Conservation (phyloP, 2,888 invertebrate genomes). For the Falcaria lacertinaria region DNA sequence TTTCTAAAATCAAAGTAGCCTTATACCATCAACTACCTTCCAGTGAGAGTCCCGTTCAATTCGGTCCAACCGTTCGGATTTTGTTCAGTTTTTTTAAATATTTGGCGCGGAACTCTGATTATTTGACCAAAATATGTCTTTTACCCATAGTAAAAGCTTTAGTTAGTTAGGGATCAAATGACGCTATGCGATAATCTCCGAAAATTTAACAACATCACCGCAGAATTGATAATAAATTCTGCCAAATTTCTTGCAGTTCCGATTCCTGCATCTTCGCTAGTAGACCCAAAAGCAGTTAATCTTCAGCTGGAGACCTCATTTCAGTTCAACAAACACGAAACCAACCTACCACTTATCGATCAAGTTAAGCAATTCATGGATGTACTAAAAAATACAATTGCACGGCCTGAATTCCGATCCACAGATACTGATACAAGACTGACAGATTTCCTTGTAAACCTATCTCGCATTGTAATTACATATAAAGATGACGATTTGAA, state of each 20-base stretch:
- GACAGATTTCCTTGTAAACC: not conserved
- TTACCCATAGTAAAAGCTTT: too few species aligned
- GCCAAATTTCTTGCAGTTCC: not conserved
- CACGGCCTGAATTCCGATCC: not conserved
- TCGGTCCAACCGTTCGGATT: too few species aligned
- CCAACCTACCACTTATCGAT: not conserved
- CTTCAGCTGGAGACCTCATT: not conserved
- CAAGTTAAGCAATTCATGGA: not conserved
- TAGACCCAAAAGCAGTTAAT: not conserved
- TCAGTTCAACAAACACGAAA: not conserved
- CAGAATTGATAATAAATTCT: too few species aligned
- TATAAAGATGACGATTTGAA: not conserved
- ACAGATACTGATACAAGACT: not conserved
- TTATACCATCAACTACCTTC: too few species aligned
- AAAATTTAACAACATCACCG: too few species aligned
- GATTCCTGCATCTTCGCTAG: not conserved
- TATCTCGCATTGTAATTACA: not conserved
- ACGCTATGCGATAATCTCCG: too few species aligned
- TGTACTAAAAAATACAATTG: not conserved
- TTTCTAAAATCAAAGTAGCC: too few species aligned
- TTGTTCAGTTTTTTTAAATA: too few species aligned
- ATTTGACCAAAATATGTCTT: too few species aligned
- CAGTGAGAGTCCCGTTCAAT: too few species aligned
- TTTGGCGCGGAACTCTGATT: too few species aligned
- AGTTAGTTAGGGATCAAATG: too few species aligned